Conservation (phyloP, 2,797 vertebrate genomes). For the Hylomyscus alleni region DNA sequence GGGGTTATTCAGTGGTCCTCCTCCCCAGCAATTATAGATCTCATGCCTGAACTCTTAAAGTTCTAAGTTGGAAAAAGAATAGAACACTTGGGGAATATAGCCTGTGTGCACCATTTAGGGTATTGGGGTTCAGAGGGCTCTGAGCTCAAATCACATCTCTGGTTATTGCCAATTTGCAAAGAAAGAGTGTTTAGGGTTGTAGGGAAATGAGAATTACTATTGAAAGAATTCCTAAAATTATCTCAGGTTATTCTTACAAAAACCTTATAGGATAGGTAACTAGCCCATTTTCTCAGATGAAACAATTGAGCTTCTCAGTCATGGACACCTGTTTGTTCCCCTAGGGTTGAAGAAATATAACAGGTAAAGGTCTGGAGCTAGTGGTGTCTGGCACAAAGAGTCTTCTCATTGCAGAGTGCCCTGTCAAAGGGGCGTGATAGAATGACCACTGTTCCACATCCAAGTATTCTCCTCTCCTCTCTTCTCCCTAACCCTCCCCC, state of each 20-base stretch:
- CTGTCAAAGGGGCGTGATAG: background rate
- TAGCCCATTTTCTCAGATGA: background rate
- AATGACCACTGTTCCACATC: background rate
- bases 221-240: background rate
- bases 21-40: background rate
- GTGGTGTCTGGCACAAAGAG: background rate
- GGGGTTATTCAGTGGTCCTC: background rate
- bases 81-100: background rate
- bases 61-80: slow-evolving; percentile 40
- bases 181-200: background rate
- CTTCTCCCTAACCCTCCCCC: no score
- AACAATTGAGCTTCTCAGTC: background rate
- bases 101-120: background rate
- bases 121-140: background rate
- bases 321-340: background rate
- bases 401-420: no score
- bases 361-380: background rate
- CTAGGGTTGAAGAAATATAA: no score
- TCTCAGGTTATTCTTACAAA: background rate
- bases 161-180: background rate
- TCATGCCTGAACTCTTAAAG: background rate
- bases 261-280: background rate
- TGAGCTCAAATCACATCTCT: background rate
- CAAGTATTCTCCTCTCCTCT: no score
- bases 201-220: background rate